Percentiles rank a stretch among this genome's conserved stretches.
Evolutionary conservation across 2,888 invertebrate genomes (phyloP).

Genomic region (Orthosia gracilis): DNA sequence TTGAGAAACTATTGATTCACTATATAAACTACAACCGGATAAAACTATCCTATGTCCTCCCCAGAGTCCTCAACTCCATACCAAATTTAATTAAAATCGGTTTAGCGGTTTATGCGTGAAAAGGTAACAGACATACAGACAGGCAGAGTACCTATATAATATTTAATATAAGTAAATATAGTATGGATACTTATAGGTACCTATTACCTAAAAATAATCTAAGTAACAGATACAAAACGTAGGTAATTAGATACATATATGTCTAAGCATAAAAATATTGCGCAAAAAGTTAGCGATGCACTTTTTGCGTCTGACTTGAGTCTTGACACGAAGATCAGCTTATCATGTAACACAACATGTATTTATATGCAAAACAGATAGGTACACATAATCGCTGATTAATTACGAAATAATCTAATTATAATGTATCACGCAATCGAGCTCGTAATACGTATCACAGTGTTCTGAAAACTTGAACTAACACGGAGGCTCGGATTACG

Average conservation of each 20-base stretch:
- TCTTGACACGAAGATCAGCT: conserved; percentile 37
- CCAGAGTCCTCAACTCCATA: too few species aligned
- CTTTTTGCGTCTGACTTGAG: conserved; percentile 35
- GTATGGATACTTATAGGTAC: too few species aligned
- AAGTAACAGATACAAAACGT: background rate
- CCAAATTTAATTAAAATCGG: too few species aligned
- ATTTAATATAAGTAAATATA: too few species aligned
- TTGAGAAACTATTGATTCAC: too few species aligned
- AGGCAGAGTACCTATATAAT: too few species aligned
- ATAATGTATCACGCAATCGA: conserved; percentile 23
- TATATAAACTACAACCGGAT: too few species aligned
- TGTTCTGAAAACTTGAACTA: conserved; percentile 38
- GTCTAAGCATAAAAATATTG: conserved; percentile 20
- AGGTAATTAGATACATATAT: background rate
- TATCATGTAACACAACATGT: conserved; percentile 33
- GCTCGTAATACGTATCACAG: conserved; percentile 36
- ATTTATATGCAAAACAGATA: conserved; percentile 54
- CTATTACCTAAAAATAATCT: background rate
- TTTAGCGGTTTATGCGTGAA: too few species aligned
- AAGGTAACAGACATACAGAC: too few species aligned
- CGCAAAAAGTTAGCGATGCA: conserved; percentile 36
- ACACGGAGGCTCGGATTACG: conserved; percentile 40
- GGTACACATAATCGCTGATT: conserved; percentile 47
- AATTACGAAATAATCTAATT: conserved; percentile 48
- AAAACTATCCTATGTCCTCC: too few species aligned